Evolutionary conservation across 2,113 vertebrate genomes (phyloP).

Genomic region (Hiodon alosoides): DNA sequence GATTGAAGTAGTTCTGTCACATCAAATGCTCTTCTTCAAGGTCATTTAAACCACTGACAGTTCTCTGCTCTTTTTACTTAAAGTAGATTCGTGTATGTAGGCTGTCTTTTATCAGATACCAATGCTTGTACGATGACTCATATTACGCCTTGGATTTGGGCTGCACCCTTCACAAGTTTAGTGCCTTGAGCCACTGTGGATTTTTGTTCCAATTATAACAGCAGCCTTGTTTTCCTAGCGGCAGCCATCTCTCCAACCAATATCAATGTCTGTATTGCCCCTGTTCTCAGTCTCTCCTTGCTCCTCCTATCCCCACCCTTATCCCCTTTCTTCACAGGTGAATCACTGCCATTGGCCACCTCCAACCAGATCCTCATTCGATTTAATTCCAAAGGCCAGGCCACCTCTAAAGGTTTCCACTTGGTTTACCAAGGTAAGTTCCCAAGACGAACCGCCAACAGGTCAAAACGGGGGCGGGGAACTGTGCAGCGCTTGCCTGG

Average conservation of each 20-base stretch:
- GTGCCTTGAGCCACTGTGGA: background rate
- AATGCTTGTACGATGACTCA: no score
- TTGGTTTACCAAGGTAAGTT: conserved; percentile 91
- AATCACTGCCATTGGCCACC: conserved; percentile 88
- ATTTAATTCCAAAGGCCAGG: conserved; percentile 88
- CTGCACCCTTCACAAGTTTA: background rate
- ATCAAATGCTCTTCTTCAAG: background rate
- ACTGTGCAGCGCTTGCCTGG: no score
- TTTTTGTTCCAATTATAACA: no score
- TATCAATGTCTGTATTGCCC: background rate
- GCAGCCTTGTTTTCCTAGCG: no score
- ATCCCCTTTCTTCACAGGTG: conserved; percentile 62
- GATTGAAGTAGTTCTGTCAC: background rate
- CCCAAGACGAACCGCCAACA: background rate
- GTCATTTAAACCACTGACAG: background rate
- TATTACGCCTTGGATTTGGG: background rate
- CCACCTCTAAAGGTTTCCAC: conserved; percentile 90
- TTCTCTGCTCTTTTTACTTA: background rate
- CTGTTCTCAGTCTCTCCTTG: background rate
- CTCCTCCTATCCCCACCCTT: conserved; percentile 5
- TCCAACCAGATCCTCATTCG: conserved; percentile 94
- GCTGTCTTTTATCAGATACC: no score
- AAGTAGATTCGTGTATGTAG: background rate
- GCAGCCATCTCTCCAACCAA: no score
- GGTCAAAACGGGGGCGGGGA: background rate